Evolutionary conservation across 2,113 vertebrate genomes (phyloP), one percentile per base, ranked within the genome.

Genomic region (Tichodroma muraria): DNA sequence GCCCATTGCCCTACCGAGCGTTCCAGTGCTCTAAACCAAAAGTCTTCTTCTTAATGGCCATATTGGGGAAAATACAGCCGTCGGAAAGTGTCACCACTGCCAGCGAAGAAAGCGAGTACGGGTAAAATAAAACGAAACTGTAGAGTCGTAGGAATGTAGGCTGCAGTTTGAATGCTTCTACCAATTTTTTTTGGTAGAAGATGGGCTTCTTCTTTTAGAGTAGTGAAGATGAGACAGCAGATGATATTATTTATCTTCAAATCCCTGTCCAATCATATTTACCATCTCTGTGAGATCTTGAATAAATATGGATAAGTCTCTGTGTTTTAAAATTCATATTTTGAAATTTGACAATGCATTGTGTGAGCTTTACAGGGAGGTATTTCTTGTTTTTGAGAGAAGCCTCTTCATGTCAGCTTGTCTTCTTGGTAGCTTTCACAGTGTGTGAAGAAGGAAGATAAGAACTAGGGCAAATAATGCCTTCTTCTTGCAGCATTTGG

Each of bases 161-260:
- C 83, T 89, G 53, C 20, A 25, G 38, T 66, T 88, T 69, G 71
- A 93, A 77, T 90, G 31, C 56, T 76, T 96, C 78, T 80, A 38
- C 63, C 80, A 13, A 20, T 83, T n/a, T n/a, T n/a, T n/a, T n/a
- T n/a, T n/a, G n/a, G n/a, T n/a, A n/a, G n/a, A n/a, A n/a, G 64
- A 40, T 56, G 54, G 56, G 60, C 40, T 57, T 76, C 75, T 75
- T 47, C 56, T 49, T 92, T 94, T 30, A 70, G 11, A 84, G 38
- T 13, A 93, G 38, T 81, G 45, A 97, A 85, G 75, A 71, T 78
- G 63, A 94, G 65, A 79, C 56, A 81, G 71, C 17, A 61, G 72
- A 93, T 88, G 64, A 88, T 90, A 71, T 20, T 69, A 88, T 80
- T 96, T 96, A 57, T 57, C 89, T 93, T 69, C 64, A 88, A 24